These are phyloP conservation scores for Chitala chitala DNA, from an alignment of 2,113 vertebrate species.

Conservation along the genomic window DNA sequence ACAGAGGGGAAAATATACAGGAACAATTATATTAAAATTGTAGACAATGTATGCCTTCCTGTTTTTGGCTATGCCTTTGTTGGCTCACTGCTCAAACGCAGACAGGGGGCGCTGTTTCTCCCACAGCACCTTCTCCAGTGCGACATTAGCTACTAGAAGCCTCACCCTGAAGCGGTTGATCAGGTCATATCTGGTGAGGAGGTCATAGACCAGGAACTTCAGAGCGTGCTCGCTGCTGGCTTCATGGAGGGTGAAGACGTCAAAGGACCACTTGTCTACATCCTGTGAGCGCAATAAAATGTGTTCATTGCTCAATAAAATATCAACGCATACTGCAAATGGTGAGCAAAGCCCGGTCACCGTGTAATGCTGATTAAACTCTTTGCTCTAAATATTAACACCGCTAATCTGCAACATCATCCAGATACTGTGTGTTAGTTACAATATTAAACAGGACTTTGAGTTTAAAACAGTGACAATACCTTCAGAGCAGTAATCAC, in stretches of 20 bases:
- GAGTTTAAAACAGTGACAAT: conserved; percentile 21
- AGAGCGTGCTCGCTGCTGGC: conserved; percentile 89
- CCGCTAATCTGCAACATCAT: not conserved
- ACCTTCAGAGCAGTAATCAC: conserved; percentile 89
- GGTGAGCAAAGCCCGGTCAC: not conserved
- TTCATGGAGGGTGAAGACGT: conserved; percentile 90
- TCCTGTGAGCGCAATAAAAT: conserved; percentile 62
- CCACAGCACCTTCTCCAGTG: not conserved
- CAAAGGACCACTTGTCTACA: conserved; percentile 96
- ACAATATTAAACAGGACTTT: not conserved
- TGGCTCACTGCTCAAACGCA: too few relatives aligned
- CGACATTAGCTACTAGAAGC: conserved; percentile 15
- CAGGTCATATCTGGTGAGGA: conserved; percentile 97
- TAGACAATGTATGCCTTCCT: too few relatives aligned
- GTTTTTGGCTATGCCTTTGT: too few relatives aligned
- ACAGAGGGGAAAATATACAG: too few relatives aligned
- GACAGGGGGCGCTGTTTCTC: not conserved
- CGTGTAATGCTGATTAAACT: not conserved
- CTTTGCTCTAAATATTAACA: conserved; percentile 6
- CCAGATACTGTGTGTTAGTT: not conserved
- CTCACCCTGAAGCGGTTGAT: conserved; percentile 96
- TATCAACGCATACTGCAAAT: not conserved
- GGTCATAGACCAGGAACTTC: conserved; percentile 96
- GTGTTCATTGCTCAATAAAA: not conserved
- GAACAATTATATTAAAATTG: too few relatives aligned